Evolutionary conservation across 1,140 invertebrate species (phyloP), one percentile per base, ranked within the genome.

Genomic region (Eueides isabella): DNA sequence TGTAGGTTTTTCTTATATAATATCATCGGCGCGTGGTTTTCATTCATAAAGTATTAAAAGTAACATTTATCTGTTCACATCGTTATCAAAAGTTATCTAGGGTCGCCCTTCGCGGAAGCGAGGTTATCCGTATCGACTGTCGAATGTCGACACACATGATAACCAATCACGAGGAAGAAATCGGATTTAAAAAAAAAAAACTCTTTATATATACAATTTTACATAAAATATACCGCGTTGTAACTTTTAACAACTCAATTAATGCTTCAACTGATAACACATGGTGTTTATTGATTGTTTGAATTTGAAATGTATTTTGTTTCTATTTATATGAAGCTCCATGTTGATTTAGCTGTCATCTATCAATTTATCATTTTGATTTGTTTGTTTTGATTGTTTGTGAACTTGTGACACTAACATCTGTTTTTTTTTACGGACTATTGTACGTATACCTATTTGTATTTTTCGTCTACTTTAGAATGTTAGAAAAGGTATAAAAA

Each of bases 41-140:
- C 66, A 72, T 75, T 78, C 66, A 72, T 78, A 55, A 68, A 69
- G 38, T 75, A 67, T 64, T 72, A 78, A 75, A 70, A 71, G 44
- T 65, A n/a, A 7, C 16, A 16, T 62, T 48, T 71, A 71, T 68
- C 65, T 73, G 44, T 67, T 72, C 55, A 67, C 77, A 72, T 72
- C 41, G 61, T 41, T 69, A 69, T 74, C 73, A 19, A 28, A 23
- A 41, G 71, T 71, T 79, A 79, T 79, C 74, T 71, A 67, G 77
- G 77, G 77, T 78, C 73, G 77, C 64, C 77, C 77, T 79, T 73
- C 71, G 67, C 77, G 77, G 77, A 79, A 79, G 71, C 67, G 71
- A 61, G 77, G 77, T 73, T 79, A 79, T 79, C 77, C 66, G 69
- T 71, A 69, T 71, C 74, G 61, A 68, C 67, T 61, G 70, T 67